phyloP scores from a whole-genome alignment of 2,113 vertebrate species.

The Gambusia affinis region DNA sequence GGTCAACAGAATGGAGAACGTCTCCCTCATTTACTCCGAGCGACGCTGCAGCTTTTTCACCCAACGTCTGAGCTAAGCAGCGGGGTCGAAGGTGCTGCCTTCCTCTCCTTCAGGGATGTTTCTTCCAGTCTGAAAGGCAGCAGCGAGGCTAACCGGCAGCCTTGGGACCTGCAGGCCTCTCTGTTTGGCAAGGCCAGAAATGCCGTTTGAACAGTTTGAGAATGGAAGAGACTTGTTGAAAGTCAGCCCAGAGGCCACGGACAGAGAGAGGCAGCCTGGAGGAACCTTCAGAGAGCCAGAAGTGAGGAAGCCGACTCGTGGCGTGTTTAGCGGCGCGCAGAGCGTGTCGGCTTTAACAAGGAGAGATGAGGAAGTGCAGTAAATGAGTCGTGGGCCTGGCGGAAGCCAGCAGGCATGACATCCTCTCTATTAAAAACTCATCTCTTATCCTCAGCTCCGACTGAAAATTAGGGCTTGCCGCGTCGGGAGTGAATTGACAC shows the following conservation, averaged over 20 bases:
- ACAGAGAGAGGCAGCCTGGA: constrained; percentile 40
- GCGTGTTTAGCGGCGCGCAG: constrained; percentile 38
- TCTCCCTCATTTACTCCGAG: constrained; percentile 43
- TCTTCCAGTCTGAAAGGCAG: constrained; percentile 38
- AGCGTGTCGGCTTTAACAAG: constrained; percentile 45
- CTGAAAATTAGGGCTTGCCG: constrained; percentile 53
- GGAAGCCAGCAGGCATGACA: constrained; percentile 64
- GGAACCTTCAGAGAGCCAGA: constrained; percentile 43
- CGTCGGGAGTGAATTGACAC: constrained; percentile 38
- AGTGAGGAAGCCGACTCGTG: constrained; percentile 23
- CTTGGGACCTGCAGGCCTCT: constrained; percentile 25
- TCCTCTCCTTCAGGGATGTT: constrained; percentile 38
- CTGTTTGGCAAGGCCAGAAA: constrained; percentile 30
- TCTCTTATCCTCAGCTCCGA: constrained; percentile 52
- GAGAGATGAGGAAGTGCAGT: constrained; percentile 31
- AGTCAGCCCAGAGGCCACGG: constrained; percentile 39
- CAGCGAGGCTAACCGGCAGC: constrained; percentile 43
- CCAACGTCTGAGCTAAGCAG: constrained; percentile 21
- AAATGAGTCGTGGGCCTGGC: constrained; percentile 59
- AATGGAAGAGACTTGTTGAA: constrained; percentile 38
- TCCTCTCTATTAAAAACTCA: constrained; percentile 70
- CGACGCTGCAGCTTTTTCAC: constrained; percentile 23
- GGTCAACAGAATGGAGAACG: constrained; percentile 51
- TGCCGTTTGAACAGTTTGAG: constrained; percentile 43
- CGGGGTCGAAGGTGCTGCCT: constrained; percentile 55